Base-by-base conservation (phyloP, 1,140 invertebrate species). In the Bactericera cockerelli region DNA sequence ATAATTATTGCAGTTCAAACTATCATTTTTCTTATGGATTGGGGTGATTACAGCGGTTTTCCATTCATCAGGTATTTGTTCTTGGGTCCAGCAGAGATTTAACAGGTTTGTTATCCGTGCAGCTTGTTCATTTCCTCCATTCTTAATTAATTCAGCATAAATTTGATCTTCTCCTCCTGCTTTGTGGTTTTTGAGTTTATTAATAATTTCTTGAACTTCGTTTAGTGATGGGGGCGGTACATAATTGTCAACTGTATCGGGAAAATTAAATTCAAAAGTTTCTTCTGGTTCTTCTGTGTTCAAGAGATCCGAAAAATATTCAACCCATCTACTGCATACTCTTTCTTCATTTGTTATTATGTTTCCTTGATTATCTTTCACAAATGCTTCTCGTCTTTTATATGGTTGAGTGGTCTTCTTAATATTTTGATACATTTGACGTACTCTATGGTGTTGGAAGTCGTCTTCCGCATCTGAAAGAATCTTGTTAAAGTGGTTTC, bases 11-110 rank as follows among this genome's bases (percentile, higher is more conserved):
- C 61, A 61, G 25, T 64, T 31, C 16, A 55, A 14, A 56, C 61
- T 62, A 33, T 65, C 62, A 19, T 65, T 63, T 63, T 69, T 69
- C 59, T 67, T 68, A 55, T 63, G 61, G 16, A 69, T 59, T 26
- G 67, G 66, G 13, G 25, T 26, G 14, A 67, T 63, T 39, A 67
- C 38, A 10, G 54, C 61, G 13, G 4, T 42, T 59, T 59, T 66
- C 66, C 65, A 67, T 11, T 66, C 61, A 11, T 59, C 56, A 31
- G 65, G 66, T 28, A 64, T 57, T 25, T 62, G 55, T 62, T 65
- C 61, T 38, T 55, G 55, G 36, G 53, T 38, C 62, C 62, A 64
- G 24, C 55, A 24, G 55, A 55, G 28, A 14, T 42, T 22, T n/a
- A 62, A 36, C 19, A 62, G 39, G 13, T 55, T 24, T 14, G 26